These are phyloP conservation scores for Drosophila multiciliata DNA, from an alignment of 2,888 invertebrate genomes.

Conservation along the genomic window DNA sequence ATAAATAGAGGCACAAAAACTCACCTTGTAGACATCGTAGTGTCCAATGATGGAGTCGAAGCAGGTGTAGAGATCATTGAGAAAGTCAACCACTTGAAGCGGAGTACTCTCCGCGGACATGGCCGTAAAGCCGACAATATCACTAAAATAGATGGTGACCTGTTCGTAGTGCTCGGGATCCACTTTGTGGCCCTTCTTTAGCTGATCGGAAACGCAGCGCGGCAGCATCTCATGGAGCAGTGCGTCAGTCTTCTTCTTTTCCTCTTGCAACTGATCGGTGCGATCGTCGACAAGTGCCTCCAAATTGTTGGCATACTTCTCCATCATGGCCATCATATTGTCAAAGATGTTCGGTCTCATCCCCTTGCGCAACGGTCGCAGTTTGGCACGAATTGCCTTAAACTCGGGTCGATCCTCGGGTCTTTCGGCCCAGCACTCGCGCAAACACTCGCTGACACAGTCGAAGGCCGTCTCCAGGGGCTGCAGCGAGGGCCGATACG, in stretches of 20 bases:
- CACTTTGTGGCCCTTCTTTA: conserved; percentile 95
- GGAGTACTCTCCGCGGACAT: conserved; percentile 97
- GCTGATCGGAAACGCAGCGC: conserved; percentile 95
- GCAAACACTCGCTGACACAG: conserved; percentile 93
- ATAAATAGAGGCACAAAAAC: neutral
- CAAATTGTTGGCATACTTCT: conserved; percentile 97
- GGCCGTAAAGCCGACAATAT: conserved; percentile 96
- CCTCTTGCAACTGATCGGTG: conserved; percentile 96
- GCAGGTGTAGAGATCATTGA: conserved; percentile 97
- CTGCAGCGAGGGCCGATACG: conserved; percentile 89
- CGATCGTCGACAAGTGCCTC: conserved; percentile 97
- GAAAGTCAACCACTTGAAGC: conserved; percentile 95
- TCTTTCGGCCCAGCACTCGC: conserved; percentile 95
- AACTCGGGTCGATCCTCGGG: conserved; percentile 93
- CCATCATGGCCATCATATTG: conserved; percentile 99
- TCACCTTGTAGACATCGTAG: conserved; percentile 95
- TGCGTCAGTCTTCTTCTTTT: conserved; percentile 98
- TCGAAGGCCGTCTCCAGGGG: conserved; percentile 92
- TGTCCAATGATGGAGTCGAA: conserved; percentile 97
- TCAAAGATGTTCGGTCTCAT: conserved; percentile 99
- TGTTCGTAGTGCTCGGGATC: conserved; percentile 96
- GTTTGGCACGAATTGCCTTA: conserved; percentile 90
- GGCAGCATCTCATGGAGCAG: conserved; percentile 95
- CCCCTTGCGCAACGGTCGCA: conserved; percentile 93
- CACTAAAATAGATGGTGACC: conserved; percentile 96